Conservation (phyloP, 2,113 vertebrate genomes). For the Corythoichthys intestinalis region DNA sequence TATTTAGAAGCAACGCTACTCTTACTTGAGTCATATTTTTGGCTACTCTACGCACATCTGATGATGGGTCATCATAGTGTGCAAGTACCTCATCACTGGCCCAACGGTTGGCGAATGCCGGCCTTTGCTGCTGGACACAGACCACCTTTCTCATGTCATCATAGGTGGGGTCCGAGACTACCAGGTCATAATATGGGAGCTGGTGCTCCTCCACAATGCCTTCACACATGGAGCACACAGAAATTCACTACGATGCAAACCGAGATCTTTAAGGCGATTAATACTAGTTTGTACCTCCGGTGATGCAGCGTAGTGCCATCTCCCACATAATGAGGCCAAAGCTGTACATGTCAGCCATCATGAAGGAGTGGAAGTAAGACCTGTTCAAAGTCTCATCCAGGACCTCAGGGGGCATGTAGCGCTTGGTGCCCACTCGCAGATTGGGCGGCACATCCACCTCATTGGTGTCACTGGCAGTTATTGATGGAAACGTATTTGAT, state of each 20-base stretch:
- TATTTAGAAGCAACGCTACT: no score
- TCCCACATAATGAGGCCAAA: slow-evolving; percentile 98
- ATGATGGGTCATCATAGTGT: neutral
- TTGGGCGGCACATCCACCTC: slow-evolving; percentile 95
- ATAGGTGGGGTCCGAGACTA: slow-evolving; percentile 89
- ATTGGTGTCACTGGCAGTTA: slow-evolving; percentile 82
- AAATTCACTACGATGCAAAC: neutral
- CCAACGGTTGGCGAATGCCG: slow-evolving; percentile 92
- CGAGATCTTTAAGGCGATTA: neutral
- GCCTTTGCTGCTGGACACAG: slow-evolving; percentile 88
- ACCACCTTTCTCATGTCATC: slow-evolving; percentile 96
- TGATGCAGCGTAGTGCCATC: slow-evolving; percentile 87
- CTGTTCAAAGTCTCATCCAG: slow-evolving; percentile 92
- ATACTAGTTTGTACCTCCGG: slow-evolving; percentile 78
- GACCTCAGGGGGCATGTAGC: slow-evolving; percentile 97
- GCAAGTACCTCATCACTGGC: slow-evolving; percentile 85
- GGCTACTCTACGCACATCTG: neutral
- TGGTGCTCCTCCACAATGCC: slow-evolving; percentile 96
- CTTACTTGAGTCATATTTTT: no score
- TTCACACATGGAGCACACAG: slow-evolving; percentile 36
- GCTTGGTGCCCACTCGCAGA: slow-evolving; percentile 93
- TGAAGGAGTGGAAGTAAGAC: slow-evolving; percentile 94
- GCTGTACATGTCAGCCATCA: slow-evolving; percentile 99
- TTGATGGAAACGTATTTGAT: no score
- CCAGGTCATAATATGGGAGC: slow-evolving; percentile 90